A percentile compares a stretch with the other conserved stretches of the same genome.
phyloP scores from a whole-genome alignment of 2,888 invertebrate species.

The Idaea dimidiata region DNA sequence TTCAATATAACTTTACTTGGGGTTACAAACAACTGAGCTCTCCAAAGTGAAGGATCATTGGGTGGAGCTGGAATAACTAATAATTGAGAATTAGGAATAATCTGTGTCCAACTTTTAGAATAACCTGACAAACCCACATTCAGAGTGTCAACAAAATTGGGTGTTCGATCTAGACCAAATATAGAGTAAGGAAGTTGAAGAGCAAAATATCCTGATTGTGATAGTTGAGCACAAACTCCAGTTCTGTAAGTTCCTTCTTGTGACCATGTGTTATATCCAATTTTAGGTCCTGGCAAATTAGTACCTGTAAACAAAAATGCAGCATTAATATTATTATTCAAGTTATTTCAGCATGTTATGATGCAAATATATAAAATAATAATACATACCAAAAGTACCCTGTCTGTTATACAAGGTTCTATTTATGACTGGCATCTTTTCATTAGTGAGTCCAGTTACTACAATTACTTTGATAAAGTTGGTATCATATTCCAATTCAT shows the following conservation, averaged over 20 bases:
- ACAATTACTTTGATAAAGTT: constrained; percentile 98
- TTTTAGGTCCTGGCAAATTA: constrained; percentile 94
- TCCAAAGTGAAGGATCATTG: constrained; percentile 89
- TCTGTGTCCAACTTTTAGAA: constrained; percentile 90
- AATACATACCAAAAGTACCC: constrained; percentile 86
- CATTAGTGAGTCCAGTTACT: constrained; percentile 89
- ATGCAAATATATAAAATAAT: not conserved
- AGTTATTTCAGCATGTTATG: not conserved
- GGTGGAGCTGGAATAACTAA: constrained; percentile 95
- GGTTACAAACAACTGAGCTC: constrained; percentile 95
- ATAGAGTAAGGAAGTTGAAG: constrained; percentile 97
- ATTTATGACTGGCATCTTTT: constrained; percentile 84
- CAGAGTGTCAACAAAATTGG: constrained; percentile 97
- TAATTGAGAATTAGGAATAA: constrained; percentile 98
- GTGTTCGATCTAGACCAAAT: constrained; percentile 98
- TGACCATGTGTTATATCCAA: constrained; percentile 93
- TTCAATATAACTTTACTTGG: constrained; percentile 96
- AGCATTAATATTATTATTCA: not conserved
- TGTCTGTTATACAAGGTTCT: constrained; percentile 88
- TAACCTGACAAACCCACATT: constrained; percentile 88
- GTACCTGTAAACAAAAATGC: constrained; percentile 76
- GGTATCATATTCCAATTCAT: constrained; percentile 94
- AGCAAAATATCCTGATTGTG: constrained; percentile 95
- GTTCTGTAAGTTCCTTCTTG: constrained; percentile 90
- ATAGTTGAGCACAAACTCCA: constrained; percentile 92